A percentile compares a stretch with the other conserved stretches of the same genome.
phyloP scores from a whole-genome alignment of 2,797 vertebrate genomes.

The Sarcoramphus papa region DNA sequence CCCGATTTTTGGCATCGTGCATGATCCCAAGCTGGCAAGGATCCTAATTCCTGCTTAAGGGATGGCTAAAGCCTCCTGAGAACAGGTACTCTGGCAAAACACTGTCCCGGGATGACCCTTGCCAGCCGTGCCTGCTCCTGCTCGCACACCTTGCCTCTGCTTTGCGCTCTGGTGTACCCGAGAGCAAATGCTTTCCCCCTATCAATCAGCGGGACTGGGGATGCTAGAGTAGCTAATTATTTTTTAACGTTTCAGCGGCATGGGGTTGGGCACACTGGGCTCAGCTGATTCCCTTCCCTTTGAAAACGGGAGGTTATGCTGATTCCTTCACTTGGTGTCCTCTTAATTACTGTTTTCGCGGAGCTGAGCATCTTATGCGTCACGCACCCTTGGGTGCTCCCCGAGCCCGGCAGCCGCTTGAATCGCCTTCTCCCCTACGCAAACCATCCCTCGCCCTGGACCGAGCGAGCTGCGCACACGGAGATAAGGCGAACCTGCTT shows the following conservation, averaged over 20 bases:
- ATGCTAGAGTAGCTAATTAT: neutral
- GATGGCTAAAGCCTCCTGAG: neutral
- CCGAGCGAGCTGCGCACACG: rapidly evolving
- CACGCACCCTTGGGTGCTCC: neutral
- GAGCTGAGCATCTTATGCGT: neutral
- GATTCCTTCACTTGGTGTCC: neutral
- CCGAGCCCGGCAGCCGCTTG: rapidly evolving
- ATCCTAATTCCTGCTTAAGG: neutral
- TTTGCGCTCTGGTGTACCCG: neutral
- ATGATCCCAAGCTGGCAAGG: neutral
- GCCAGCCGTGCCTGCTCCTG: neutral
- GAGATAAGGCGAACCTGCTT: neutral
- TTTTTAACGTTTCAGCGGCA: neutral
- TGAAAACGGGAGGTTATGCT: rapidly evolving
- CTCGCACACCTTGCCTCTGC: neutral
- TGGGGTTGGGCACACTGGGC: neutral
- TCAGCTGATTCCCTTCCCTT: neutral
- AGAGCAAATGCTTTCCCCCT: neutral
- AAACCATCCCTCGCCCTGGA: neutral
- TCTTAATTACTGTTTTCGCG: neutral
- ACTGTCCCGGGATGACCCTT: neutral
- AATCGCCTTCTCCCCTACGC: neutral
- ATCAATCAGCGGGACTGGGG: neutral
- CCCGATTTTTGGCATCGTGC: neutral
- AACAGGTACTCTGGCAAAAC: neutral